Percentiles rank a stretch among this genome's conserved stretches.
phyloP scores from a whole-genome alignment of 2,797 vertebrate species.

The Micromesistius poutassou region DNA sequence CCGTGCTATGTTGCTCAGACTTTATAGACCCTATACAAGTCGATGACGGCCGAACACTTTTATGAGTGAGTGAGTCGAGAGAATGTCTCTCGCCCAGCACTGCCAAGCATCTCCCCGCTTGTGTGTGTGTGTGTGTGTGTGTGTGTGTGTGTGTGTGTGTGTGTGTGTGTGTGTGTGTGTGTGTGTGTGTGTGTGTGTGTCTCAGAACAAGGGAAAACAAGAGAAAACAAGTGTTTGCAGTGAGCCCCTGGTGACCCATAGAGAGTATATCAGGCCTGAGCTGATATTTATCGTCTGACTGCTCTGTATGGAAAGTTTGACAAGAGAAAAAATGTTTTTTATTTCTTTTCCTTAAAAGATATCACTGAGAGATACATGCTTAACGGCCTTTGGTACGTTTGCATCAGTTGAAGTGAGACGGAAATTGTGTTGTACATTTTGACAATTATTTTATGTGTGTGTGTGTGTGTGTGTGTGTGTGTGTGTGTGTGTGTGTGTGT shows the following conservation, averaged over 20 bases:
- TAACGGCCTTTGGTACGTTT: neutral
- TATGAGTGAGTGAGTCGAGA: slow-evolving; percentile 8
- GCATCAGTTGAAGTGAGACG: neutral
- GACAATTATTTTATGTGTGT: neutral
- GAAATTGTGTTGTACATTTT: neutral
- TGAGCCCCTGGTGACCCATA: neutral
- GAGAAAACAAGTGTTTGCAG: slow-evolving; percentile 3
- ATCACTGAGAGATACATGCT: neutral
- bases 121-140: neutral
- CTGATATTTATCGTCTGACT: slow-evolving; percentile 4
- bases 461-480: neutral
- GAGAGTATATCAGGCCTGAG: neutral
- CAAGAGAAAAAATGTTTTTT: neutral
- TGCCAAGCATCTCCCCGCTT: neutral
- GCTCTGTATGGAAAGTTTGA: neutral
- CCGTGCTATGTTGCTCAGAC: neutral
- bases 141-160: neutral
- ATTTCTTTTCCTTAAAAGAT: neutral
- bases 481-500: slow-evolving; percentile 9
- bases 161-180: neutral
- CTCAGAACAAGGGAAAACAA: slow-evolving; percentile 10
- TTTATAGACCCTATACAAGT: neutral
- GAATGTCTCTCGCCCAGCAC: slow-evolving; percentile 12
- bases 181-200: neutral
- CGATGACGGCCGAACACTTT: neutral